These are phyloP conservation scores for Drosophila bocqueti DNA, from an alignment of 1,140 invertebrate genomes.

Conservation along the genomic window DNA sequence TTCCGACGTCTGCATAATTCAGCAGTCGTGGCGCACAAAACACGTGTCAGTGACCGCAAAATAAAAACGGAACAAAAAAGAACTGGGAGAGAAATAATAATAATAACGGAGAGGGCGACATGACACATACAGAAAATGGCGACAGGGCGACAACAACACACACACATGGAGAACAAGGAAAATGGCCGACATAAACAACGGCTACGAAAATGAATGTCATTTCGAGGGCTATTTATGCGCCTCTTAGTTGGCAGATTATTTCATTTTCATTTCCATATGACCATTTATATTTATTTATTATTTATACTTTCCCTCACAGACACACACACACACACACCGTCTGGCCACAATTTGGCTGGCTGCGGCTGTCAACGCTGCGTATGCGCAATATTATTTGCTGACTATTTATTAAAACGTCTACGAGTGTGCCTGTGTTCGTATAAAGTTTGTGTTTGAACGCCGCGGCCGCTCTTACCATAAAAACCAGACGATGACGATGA, in stretches of 20 bases:
- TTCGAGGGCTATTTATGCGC: constrained; percentile 76
- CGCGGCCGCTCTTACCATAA: constrained; percentile 23
- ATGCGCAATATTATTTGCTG: constrained; percentile 64
- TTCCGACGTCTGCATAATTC: constrained; percentile 69
- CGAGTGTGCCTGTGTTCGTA: neutral
- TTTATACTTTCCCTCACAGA: constrained; percentile 59
- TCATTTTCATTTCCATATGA: constrained; percentile 74
- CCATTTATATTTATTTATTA: constrained; percentile 77
- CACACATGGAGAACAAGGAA: constrained; percentile 40
- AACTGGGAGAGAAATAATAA: constrained; percentile 34
- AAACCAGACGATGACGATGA: constrained; percentile 54
- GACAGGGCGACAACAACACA: constrained; percentile 36
- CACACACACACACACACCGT: constrained; percentile 28
- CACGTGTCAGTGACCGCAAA: constrained; percentile 76
- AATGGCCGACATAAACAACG: constrained; percentile 69
- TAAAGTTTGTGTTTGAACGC: constrained; percentile 33
- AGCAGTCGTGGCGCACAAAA: constrained; percentile 46
- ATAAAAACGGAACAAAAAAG: constrained; percentile 33
- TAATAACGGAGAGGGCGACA: constrained; percentile 39
- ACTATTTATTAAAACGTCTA: constrained; percentile 43
- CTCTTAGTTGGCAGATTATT: constrained; percentile 81
- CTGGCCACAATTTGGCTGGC: constrained; percentile 44
- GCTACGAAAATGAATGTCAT: constrained; percentile 74
- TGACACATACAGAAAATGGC: constrained; percentile 48
- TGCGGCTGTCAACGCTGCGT: constrained; percentile 58